These are phyloP conservation scores for Oikopleura albicans DNA, from an alignment of 23 tunicate genomes.

Conservation along the genomic window DNA sequence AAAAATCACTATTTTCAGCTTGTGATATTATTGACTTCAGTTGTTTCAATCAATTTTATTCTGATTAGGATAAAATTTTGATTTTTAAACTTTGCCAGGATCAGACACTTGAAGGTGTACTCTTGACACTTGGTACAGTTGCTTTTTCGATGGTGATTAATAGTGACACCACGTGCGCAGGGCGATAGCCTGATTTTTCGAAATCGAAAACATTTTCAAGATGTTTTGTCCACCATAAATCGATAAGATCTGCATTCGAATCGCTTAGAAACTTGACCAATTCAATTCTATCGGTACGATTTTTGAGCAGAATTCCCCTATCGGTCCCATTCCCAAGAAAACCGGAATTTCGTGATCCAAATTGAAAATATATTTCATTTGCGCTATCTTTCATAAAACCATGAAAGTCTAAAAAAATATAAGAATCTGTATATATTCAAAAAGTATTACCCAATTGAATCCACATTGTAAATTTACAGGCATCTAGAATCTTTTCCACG, in stretches of 20 bases:
- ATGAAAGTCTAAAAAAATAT: neutral
- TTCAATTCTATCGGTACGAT: neutral
- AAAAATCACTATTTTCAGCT: no score
- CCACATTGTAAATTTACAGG: neutral
- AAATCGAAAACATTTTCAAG: neutral
- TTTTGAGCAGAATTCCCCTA: neutral
- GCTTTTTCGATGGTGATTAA: neutral
- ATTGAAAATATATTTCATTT: neutral
- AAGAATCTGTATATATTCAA: neutral
- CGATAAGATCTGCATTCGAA: neutral
- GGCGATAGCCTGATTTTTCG: neutral
- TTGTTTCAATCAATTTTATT: no score
- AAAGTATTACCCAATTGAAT: neutral
- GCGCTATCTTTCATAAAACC: neutral
- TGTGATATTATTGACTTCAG: no score
- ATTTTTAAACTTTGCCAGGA: no score
- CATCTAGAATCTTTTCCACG: neutral
- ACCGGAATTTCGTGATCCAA: neutral
- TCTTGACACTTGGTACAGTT: no score
- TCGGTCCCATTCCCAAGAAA: neutral
- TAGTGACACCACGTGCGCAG: neutral
- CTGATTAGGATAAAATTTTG: no score
- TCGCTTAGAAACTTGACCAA: neutral
- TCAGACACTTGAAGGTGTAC: no score
- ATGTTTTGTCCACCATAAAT: neutral